Conservation (phyloP, 2,797 vertebrate species). For the Sus cebifrons region DNA sequence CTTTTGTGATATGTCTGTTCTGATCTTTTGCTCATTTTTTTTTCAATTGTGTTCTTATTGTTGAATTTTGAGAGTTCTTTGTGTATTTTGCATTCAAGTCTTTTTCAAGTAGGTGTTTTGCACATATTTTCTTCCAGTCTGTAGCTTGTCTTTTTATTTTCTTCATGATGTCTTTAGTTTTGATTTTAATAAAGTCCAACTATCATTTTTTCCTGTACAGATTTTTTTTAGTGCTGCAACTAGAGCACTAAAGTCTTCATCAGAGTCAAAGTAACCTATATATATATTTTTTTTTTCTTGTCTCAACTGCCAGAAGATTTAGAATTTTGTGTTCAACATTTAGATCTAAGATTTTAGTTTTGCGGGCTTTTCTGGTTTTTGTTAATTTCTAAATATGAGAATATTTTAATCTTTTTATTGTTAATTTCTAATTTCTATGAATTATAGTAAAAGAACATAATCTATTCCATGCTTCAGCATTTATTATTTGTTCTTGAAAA, state of each 20-base stretch:
- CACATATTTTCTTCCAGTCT: neutral
- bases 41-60: neutral
- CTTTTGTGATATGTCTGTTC: neutral
- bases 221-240: neutral
- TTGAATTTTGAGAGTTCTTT: neutral
- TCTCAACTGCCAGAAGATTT: neutral
- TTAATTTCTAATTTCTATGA: neutral
- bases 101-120: neutral
- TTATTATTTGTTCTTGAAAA: neutral
- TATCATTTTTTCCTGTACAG: neutral
- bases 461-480: neutral
- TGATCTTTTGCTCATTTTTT: neutral
- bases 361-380: neutral
- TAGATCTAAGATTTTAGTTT: neutral
- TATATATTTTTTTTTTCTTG: neutral
- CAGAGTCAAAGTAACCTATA: neutral
- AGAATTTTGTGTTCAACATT: neutral
- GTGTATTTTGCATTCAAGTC: neutral
- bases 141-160: neutral
- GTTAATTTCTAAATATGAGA: neutral
- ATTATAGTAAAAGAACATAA: neutral
- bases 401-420: neutral
- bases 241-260: neutral
- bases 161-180: neutral
- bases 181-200: neutral